Evolutionary conservation across 2,888 invertebrate species (phyloP).

Genomic region (Stenchaetothrips biformis): DNA sequence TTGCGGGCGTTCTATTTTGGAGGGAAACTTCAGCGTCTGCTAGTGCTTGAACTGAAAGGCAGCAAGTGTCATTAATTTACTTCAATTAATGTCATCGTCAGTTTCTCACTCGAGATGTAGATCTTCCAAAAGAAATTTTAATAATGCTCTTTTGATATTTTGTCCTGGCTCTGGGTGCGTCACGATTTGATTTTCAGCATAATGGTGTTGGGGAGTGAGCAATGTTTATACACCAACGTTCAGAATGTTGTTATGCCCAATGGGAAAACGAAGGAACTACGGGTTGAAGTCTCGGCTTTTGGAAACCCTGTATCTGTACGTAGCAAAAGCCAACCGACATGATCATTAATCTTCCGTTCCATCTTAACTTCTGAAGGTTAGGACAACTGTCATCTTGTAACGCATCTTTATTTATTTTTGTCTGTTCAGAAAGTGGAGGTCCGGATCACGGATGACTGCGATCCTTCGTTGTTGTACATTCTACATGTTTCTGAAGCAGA

Average conservation of each 20-base stretch:
- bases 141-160: too few species aligned
- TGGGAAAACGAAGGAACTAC: neutral
- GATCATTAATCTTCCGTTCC: neutral
- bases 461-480: neutral
- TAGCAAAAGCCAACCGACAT: neutral
- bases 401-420: too few species aligned
- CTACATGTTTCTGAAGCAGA: neutral
- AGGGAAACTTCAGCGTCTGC: too few species aligned
- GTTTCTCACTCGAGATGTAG: too few species aligned
- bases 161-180: too few species aligned
- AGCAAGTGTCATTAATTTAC: too few species aligned
- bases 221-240: slow-evolving; percentile 1
- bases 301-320: neutral
- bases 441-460: neutral
- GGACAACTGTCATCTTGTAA: neutral
- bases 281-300: neutral
- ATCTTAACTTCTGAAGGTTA: neutral
- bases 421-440: neutral
- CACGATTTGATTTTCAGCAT: neutral
- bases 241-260: slow-evolving; percentile 12
- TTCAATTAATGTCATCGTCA: too few species aligned
- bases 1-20: too few species aligned
- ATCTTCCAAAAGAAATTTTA: too few species aligned
- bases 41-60: too few species aligned
- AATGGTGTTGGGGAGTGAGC: neutral